Evolutionary conservation across 2,113 vertebrate species (phyloP).

Genomic region (Malurus alboscapulatus): DNA sequence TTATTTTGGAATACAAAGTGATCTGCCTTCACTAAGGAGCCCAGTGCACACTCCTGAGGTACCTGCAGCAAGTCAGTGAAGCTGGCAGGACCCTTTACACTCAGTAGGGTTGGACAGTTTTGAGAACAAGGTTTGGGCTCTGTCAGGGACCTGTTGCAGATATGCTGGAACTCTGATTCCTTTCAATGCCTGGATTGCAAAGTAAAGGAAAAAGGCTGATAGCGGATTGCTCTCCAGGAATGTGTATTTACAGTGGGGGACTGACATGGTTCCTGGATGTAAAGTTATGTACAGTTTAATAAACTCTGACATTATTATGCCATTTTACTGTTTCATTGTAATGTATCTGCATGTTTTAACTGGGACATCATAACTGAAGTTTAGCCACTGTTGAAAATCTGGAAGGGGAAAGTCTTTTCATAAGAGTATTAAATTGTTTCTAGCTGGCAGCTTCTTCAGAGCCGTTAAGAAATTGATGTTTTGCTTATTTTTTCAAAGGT

Average conservation of each 20-base stretch:
- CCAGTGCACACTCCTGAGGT: rapidly evolving
- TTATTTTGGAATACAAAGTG: background rate
- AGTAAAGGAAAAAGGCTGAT: background rate
- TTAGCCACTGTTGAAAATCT: background rate
- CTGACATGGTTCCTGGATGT: background rate
- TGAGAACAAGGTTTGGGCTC: background rate
- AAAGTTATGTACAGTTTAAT: background rate
- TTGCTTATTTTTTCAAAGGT: background rate
- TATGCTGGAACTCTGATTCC: rapidly evolving
- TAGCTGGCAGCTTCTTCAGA: background rate
- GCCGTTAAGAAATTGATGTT: background rate
- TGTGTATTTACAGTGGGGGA: rapidly evolving
- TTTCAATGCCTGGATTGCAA: background rate
- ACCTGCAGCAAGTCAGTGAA: background rate
- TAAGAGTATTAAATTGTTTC: background rate
- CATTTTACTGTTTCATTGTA: background rate
- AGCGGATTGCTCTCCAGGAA: background rate
- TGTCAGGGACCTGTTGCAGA: background rate
- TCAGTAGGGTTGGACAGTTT: background rate
- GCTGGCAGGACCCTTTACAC: background rate
- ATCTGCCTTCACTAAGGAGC: background rate
- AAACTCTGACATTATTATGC: background rate
- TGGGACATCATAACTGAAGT: background rate
- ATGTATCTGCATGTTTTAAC: background rate
- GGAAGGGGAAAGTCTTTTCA: background rate